These are phyloP conservation scores for Emydocephalus ijimae DNA, from an alignment of 2,113 vertebrate genomes.

Conservation along the genomic window DNA sequence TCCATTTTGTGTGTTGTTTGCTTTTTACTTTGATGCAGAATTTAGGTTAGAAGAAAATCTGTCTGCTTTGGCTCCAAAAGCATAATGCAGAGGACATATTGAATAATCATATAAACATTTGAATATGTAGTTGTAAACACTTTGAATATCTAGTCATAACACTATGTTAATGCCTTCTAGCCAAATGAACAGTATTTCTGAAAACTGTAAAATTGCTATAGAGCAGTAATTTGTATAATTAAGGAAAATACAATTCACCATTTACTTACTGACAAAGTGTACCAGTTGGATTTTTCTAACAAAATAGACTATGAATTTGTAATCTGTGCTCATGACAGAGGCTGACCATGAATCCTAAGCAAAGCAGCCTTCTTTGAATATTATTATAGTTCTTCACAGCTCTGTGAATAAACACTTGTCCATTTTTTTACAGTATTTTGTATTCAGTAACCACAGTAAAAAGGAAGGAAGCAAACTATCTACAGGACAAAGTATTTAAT, in stretches of 20 bases:
- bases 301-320: constrained; percentile 8
- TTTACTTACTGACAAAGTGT: constrained; percentile 5
- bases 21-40: neutral
- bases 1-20: neutral
- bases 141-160: neutral
- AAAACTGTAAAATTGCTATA: constrained; percentile 16
- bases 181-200: neutral
- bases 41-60: neutral
- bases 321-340: constrained; percentile 26
- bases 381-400: constrained; percentile 18
- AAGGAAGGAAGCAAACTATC: neutral
- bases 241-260: neutral
- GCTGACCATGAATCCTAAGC: neutral
- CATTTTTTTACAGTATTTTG: neutral
- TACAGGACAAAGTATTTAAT: constrained; percentile 24
- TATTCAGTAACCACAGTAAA: neutral
- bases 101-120: neutral
- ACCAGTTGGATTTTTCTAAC: neutral
- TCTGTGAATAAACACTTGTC: constrained; percentile 26
- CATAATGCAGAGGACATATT: neutral
- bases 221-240: constrained; percentile 26
- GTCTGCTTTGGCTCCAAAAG: neutral
- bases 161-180: neutral
- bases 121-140: neutral
- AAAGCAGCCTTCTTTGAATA: constrained; percentile 9